A percentile compares a stretch with the other conserved stretches of the same genome.
Evolutionary conservation across 2,888 invertebrate species (phyloP).

Genomic region (Caenorhabditis doughertyi): DNA sequence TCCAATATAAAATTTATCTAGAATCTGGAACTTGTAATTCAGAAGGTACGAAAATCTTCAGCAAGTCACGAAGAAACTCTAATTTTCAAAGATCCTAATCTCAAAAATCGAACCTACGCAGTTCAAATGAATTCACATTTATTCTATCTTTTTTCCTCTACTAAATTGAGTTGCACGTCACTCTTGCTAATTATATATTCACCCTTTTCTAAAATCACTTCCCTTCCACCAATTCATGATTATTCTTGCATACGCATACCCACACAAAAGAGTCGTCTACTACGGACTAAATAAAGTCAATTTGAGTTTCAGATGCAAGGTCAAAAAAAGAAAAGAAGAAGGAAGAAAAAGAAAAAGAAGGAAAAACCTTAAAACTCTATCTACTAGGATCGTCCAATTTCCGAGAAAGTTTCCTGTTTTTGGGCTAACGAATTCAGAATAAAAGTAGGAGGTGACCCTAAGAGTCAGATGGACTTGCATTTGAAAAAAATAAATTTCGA

Average conservation of each 20-base stretch:
- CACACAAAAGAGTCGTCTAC: slow-evolving; percentile 9
- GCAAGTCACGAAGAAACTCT: neutral
- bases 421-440: neutral
- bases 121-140: slow-evolving; percentile 18
- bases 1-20: no score
- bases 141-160: neutral
- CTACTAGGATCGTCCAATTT: slow-evolving; percentile 31
- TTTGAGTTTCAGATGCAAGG: slow-evolving; percentile 32
- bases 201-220: slow-evolving; percentile 41
- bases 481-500: slow-evolving; percentile 8
- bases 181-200: slow-evolving; percentile 42
- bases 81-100: slow-evolving; percentile 6
- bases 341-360: slow-evolving; percentile 2
- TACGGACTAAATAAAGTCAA: slow-evolving; percentile 28
- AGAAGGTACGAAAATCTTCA: neutral
- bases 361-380: neutral
- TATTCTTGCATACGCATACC: neutral
- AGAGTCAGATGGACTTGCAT: neutral
- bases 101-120: slow-evolving; percentile 23
- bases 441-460: neutral
- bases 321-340: slow-evolving; percentile 1
- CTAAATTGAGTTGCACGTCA: slow-evolving; percentile 32
- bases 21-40: neutral
- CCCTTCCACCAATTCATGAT: neutral
- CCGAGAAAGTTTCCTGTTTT: slow-evolving; percentile 48